These are phyloP conservation scores for Laupala kohalensis DNA, from an alignment of 1,140 invertebrate species.

Conservation along the genomic window DNA sequence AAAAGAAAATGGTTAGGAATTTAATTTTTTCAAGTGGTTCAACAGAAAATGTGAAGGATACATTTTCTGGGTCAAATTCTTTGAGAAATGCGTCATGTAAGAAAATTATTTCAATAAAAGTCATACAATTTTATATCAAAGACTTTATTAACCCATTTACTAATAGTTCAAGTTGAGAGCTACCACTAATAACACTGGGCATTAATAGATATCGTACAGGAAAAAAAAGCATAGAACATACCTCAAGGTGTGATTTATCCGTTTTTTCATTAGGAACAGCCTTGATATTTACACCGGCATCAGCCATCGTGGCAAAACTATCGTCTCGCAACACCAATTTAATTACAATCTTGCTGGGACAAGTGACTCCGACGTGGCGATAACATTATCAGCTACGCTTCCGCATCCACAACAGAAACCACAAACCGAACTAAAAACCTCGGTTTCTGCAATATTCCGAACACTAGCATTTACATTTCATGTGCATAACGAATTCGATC, in stretches of 20 bases:
- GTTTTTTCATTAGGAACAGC: background rate
- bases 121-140: too few species aligned
- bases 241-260: background rate
- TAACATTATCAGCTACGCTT: background rate
- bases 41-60: too few species aligned
- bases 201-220: too few species aligned
- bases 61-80: too few species aligned
- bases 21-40: too few species aligned
- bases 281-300: slow-evolving; percentile 10
- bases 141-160: too few species aligned
- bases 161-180: too few species aligned
- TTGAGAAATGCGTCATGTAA: too few species aligned
- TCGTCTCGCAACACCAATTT: background rate
- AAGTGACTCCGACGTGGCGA: background rate
- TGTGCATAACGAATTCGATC: too few species aligned
- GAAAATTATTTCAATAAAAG: too few species aligned
- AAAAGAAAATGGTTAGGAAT: too few species aligned
- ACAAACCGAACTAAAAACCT: background rate
- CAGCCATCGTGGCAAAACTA: slow-evolving; percentile 14
- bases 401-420: background rate
- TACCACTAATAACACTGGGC: too few species aligned
- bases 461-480: background rate
- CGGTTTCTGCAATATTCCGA: background rate
- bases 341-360: background rate
- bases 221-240: background rate